A percentile compares a stretch with the other conserved stretches of the same genome.
Conservation (phyloP, 2,113 vertebrate species). For the Microcebus tavaratra region DNA sequence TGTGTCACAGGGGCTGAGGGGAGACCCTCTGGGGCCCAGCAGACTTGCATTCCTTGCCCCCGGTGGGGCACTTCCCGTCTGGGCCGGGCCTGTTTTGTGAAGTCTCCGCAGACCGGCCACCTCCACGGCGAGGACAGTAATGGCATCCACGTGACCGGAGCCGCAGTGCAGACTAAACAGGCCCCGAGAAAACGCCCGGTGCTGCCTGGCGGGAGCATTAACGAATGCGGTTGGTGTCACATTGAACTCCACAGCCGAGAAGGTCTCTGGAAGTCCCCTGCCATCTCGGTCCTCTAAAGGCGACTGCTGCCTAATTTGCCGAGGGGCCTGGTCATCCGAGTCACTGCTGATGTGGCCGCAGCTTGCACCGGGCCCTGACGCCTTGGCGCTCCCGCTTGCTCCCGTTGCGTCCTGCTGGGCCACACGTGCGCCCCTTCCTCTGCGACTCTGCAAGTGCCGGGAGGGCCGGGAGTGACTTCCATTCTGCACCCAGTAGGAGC, state of each 20-base stretch:
- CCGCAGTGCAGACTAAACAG: background rate
- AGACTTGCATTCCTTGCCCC: background rate
- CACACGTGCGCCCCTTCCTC: rapidly evolving
- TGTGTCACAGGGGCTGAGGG: background rate
- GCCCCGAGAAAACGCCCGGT: background rate
- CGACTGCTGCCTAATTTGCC: background rate
- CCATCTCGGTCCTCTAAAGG: too few relatives aligned
- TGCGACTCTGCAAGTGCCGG: background rate
- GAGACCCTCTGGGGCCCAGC: background rate
- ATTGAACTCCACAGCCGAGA: background rate
- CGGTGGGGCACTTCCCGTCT: rapidly evolving
- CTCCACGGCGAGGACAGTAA: background rate
- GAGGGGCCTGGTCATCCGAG: background rate
- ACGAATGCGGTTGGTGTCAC: background rate
- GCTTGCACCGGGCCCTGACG: background rate
- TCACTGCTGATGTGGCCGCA: background rate
- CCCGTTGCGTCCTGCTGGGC: background rate
- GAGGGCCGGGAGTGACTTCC: background rate
- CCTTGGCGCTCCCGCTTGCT: too few relatives aligned
- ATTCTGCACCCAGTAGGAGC: background rate
- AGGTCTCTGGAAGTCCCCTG: background rate
- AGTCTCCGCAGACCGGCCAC: background rate
- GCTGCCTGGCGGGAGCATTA: rapidly evolving
- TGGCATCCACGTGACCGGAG: background rate
- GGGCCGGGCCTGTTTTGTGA: background rate